A percentile compares a stretch with the other conserved stretches of the same genome.
phyloP scores from a whole-genome alignment of 2,113 vertebrate genomes.

The Rhegmatorhina hoffmannsi region DNA sequence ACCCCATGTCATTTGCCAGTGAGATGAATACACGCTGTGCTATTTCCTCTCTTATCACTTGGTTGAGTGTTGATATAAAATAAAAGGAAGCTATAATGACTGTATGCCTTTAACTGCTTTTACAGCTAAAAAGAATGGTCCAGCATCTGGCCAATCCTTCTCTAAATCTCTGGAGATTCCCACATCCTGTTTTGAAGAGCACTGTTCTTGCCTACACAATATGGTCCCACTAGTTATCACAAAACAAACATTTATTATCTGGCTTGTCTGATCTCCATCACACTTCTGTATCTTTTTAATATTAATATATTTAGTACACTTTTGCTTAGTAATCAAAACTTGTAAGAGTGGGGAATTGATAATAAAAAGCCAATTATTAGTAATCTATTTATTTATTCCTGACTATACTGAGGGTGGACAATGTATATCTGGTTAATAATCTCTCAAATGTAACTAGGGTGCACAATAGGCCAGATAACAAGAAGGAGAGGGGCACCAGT shows the following conservation, averaged over 20 bases:
- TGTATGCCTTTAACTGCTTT: not conserved
- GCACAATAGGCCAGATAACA: not conserved
- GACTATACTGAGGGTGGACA: not conserved
- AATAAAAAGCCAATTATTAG: not conserved
- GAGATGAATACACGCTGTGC: not conserved
- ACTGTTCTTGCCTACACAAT: not conserved
- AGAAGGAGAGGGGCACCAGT: not conserved
- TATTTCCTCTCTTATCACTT: constrained; percentile 10
- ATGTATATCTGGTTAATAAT: not conserved
- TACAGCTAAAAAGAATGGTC: not conserved
- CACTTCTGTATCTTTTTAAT: not conserved
- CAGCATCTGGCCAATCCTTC: not conserved
- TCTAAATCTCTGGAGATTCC: not conserved
- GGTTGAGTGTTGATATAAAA: constrained; percentile 17
- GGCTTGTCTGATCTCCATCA: not conserved
- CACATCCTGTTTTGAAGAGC: not conserved
- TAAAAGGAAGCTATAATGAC: not conserved
- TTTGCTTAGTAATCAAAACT: not conserved
- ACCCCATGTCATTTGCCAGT: not conserved
- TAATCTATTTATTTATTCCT: not conserved
- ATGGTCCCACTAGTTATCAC: not conserved
- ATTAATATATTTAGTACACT: not conserved
- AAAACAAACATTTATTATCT: constrained; percentile 3
- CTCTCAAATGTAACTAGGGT: not conserved
- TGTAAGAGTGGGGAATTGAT: not conserved